Conservation (phyloP, 2,888 invertebrate genomes). For the Nymphalis urticae region DNA sequence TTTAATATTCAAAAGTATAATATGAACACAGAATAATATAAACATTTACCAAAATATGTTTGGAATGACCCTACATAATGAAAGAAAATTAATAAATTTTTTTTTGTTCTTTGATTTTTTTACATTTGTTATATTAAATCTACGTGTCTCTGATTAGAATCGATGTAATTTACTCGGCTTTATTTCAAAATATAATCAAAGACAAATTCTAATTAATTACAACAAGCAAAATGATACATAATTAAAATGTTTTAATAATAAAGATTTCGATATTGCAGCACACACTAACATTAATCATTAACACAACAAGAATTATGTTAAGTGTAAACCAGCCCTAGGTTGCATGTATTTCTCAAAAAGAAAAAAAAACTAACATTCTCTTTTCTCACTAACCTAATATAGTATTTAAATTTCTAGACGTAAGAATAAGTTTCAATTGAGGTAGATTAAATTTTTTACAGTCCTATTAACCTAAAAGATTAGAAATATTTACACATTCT, state of each 20-base stretch:
- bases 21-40: constrained; percentile 27
- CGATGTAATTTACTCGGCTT: constrained; percentile 17
- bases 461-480: constrained; percentile 80
- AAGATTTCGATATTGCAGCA: constrained; percentile 68
- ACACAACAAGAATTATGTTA: constrained; percentile 52
- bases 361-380: constrained; percentile 53
- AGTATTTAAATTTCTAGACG: constrained; percentile 72
- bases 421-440: constrained; percentile 79
- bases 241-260: constrained; percentile 60
- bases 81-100: constrained; percentile 11
- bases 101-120: constrained; percentile 13
- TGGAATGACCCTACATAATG: constrained; percentile 35
- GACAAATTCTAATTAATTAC: constrained; percentile 31
- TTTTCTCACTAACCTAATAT: constrained; percentile 76
- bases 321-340: constrained; percentile 54
- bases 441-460: constrained; percentile 81
- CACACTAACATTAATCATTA: constrained; percentile 58
- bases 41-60: constrained; percentile 27
- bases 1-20: constrained; percentile 20
- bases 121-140: constrained; percentile 7
- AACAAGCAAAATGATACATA: constrained; percentile 65
- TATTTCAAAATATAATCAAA: constrained; percentile 13
- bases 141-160: constrained; percentile 19
- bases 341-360: constrained; percentile 63
- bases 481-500: constrained; percentile 77